Base-by-base conservation (phyloP, 1,140 invertebrate species). In the Habropoda laboriosa region DNA sequence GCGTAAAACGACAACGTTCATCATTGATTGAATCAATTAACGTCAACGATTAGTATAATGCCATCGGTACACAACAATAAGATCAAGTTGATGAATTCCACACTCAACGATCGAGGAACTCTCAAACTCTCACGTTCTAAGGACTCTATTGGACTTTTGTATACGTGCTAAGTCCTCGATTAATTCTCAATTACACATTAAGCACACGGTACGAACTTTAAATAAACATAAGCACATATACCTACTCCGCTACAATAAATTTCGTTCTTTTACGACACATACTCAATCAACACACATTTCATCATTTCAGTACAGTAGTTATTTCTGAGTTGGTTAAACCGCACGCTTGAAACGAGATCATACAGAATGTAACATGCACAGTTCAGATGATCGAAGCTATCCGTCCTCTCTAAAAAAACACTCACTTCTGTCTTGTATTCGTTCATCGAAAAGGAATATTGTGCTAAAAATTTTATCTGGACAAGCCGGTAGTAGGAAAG, bases 341-440 rank as follows among this genome's bases (percentile, higher is more conserved):
- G 47, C 42, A 84, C 71, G 58, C 71, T 78, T 71, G 64, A 84
- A 74, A 58, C 72, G 71, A 85, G 55, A 79, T 76, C 80, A 82
- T 70, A 84, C 83, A 82, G n/a, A n/a, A 68, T 75, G n/a, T 73
- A 73, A 45, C 55, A 71, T 80, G 68, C 68, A 86, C n/a, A 45
- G 40, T 78, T 74, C 66, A 63, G 63, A 84, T 86, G 80, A 86
- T 87, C 86, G 79, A 58, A 88, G 87, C 87, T 88, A 87, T 79
- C 83, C 84, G 86, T 47, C 55, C 68, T 80, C 12, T 80, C 27
- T 47, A 78, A 55, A n/a, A n/a, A n/a, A 71, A 61, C 35, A 76
- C 63, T 42, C 60, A 85, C 58, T 57, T 53, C n/a, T n/a, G n/a
- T n/a, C n/a, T n/a, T n/a, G n/a, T n/a, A n/a, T n/a, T n/a, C n/a